Evolutionary conservation across 1,140 invertebrate species (phyloP).

Genomic region (Neodiprion lecontei): DNA sequence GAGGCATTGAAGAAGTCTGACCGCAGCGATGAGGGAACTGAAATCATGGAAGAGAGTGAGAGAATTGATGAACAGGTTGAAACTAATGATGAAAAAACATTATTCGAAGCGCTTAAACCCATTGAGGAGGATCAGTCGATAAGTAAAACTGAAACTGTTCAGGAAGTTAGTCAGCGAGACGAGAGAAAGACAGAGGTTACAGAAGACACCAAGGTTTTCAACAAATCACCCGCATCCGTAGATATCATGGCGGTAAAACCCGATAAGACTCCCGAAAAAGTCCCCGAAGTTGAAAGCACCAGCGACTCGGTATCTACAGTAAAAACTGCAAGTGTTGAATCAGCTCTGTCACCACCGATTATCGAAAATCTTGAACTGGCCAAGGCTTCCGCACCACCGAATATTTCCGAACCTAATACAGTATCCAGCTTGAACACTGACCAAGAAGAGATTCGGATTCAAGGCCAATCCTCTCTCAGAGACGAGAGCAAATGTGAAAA

Average conservation of each 20-base stretch:
- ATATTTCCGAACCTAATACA: neutral
- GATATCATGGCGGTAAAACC: neutral
- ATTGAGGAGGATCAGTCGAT: neutral
- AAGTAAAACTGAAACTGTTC: neutral
- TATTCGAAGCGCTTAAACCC: neutral
- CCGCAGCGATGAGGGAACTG: neutral
- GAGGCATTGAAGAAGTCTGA: neutral
- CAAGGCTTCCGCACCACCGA: neutral
- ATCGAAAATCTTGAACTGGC: conserved; percentile 24
- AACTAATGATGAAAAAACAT: neutral
- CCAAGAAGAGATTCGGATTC: conserved; percentile 23
- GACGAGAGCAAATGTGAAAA: neutral
- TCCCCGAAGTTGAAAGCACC: neutral
- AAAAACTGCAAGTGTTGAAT: neutral
- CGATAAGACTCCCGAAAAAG: neutral
- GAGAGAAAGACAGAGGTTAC: neutral
- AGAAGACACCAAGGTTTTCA: neutral
- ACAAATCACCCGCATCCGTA: too few species aligned
- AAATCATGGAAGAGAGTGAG: neutral
- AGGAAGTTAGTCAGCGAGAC: neutral
- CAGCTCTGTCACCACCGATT: neutral
- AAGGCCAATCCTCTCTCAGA: too few species aligned
- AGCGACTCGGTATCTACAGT: neutral
- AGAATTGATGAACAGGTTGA: neutral
- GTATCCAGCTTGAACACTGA: neutral